These are phyloP conservation scores for Caradrina clavipalpis DNA, from an alignment of 2,888 invertebrate genomes.

Conservation along the genomic window DNA sequence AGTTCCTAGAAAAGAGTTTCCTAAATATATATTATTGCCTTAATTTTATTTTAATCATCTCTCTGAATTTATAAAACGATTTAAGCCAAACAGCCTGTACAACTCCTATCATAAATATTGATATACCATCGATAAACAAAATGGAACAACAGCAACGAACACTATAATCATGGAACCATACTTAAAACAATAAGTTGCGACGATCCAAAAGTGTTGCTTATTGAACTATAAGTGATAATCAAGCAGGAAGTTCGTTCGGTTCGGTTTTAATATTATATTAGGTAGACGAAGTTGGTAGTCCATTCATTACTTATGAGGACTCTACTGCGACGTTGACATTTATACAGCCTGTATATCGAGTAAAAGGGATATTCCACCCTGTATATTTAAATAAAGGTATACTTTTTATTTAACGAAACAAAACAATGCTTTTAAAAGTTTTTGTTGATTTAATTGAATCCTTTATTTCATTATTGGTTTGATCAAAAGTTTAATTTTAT, in stretches of 20 bases:
- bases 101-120: not conserved
- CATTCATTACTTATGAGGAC: constrained; percentile 42
- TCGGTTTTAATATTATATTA: constrained; percentile 44
- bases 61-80: not conserved
- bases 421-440: constrained; percentile 35
- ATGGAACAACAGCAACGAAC: not conserved
- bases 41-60: too few species aligned
- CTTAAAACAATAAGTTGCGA: constrained; percentile 13
- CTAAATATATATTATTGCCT: too few species aligned
- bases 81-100: not conserved
- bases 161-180: constrained; percentile 6
- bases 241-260: constrained; percentile 3
- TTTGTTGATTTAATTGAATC: constrained; percentile 14
- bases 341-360: constrained; percentile 12
- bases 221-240: constrained; percentile 27
- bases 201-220: constrained; percentile 17
- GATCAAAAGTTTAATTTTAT: constrained; percentile 4
- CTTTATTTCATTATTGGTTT: not conserved
- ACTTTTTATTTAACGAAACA: constrained; percentile 21
- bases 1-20: too few species aligned
- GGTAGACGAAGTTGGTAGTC: constrained; percentile 39
- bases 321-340: constrained; percentile 34
- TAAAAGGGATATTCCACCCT: not conserved
- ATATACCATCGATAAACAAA: not conserved
- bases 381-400: constrained; percentile 7